Base-by-base conservation (phyloP, 1,140 invertebrate species). In the Amyelois transitella region DNA sequence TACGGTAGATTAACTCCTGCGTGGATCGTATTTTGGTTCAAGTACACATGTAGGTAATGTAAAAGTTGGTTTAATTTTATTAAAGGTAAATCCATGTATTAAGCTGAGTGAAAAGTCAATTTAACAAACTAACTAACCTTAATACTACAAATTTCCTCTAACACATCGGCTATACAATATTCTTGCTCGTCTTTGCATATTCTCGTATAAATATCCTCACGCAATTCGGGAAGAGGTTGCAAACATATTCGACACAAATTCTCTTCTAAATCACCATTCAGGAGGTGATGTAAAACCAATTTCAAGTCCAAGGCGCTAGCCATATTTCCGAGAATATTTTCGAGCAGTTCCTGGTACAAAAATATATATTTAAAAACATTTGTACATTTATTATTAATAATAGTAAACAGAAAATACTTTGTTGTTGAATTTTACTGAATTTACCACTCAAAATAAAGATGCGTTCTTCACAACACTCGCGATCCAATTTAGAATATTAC, bases 211-310 rank as follows among this genome's bases (percentile, higher is more conserved):
- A 77, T 67, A 66, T 85, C 72, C 50, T 82, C 77, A 57, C 62
- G 69, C 44, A 58, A 18, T 18, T 64, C 72, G 10, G 56, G 45
- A 28, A 85, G 53, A 1, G 72, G 75, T 14, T 43, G 8, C 5
- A 87, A 71, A 64, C 84, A 87, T 51, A 81, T 67, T 49, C 71
- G 53, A 55, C 84, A 87, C 25, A 82, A 65, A 25, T 79, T 76
- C 21, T 79, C 63, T 14, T 55, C 66, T 18, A 85, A 59, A 49
- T 70, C 78, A 17, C 81, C 81, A 60, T 87, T 79, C 48, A 69
- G 67, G 19, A 87, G 55, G 47, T 80, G 74, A 64, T 80, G 79
- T 18, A 87, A 50, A 20, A 87, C 60, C 52, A 67, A 50, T 54
- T 76, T 79, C 45, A 76, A 43, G 57, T 80, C 69, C 47, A 78